These are phyloP conservation scores for Porites rus DNA, from an alignment of 92 coral and sea anemone genomes.

Conservation along the genomic window DNA sequence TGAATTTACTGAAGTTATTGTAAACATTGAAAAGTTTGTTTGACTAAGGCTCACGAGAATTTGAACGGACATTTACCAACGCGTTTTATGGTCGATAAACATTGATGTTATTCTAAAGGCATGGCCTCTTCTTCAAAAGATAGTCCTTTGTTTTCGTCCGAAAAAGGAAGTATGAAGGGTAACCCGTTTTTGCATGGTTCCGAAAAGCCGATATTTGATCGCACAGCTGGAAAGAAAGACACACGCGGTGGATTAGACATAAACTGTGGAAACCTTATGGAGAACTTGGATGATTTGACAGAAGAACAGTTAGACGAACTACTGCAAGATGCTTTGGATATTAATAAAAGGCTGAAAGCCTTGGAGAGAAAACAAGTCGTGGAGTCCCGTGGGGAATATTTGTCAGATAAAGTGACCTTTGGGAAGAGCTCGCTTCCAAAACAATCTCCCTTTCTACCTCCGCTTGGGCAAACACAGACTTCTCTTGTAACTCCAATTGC, in stretches of 20 bases:
- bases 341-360: conserved; percentile 73
- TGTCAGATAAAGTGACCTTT: background rate
- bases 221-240: background rate
- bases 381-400: background rate
- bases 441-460: conserved; percentile 26
- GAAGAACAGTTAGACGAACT: conserved; percentile 89
- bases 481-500: conserved; percentile 18
- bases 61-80: conserved; percentile 24
- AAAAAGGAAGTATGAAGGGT: background rate
- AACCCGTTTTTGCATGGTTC: conserved; percentile 21
- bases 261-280: conserved; percentile 35
- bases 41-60: conserved; percentile 6
- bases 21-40: conserved; percentile 29
- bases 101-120: background rate
- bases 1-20: background rate
- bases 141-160: conserved; percentile 5
- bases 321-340: conserved; percentile 70
- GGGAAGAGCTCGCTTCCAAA: background rate
- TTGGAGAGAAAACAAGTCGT: background rate
- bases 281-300: conserved; percentile 71
- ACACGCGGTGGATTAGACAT: background rate
- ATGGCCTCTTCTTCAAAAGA: conserved; percentile 25
- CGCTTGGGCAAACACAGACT: conserved; percentile 23
- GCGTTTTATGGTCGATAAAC: background rate
- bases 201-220: background rate